Percentiles rank a stretch among this genome's conserved stretches.
Conservation (phyloP, 2,888 invertebrate genomes). For the Argyra leucocephala region DNA sequence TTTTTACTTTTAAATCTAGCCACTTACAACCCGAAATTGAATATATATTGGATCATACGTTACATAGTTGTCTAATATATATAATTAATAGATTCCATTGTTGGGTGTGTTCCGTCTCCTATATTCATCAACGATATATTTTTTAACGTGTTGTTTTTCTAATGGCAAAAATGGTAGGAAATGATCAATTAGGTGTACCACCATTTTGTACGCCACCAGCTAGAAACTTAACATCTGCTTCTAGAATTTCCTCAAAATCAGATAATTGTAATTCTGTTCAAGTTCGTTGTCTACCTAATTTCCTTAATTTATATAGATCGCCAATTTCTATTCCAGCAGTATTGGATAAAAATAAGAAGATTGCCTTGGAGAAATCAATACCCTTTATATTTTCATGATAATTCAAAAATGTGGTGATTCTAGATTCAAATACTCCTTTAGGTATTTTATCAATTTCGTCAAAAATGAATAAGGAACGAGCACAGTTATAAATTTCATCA, state of each 20-base stretch:
- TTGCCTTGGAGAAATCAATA: constrained; percentile 62
- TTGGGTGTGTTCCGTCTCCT: not conserved
- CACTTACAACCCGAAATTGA: constrained; percentile 85
- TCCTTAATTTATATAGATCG: constrained; percentile 37
- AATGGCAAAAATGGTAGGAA: constrained; percentile 92
- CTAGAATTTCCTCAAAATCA: constrained; percentile 64
- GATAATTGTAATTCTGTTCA: constrained; percentile 53
- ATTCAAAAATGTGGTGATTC: constrained; percentile 83
- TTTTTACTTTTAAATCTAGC: constrained; percentile 65
- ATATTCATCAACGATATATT: not conserved
- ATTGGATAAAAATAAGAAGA: constrained; percentile 87
- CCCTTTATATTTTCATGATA: constrained; percentile 64
- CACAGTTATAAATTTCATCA: constrained; percentile 58
- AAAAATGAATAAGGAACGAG: constrained; percentile 79
- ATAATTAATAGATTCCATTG: not conserved
- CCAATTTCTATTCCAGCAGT: constrained; percentile 56
- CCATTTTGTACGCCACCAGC: not conserved
- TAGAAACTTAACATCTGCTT: constrained; percentile 26
- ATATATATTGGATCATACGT: constrained; percentile 61
- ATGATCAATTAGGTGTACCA: constrained; percentile 73
- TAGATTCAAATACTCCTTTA: constrained; percentile 64
- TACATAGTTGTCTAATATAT: constrained; percentile 47
- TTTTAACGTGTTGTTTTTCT: constrained; percentile 67
- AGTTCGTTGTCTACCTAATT: constrained; percentile 51
- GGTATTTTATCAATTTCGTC: constrained; percentile 97